Conservation (phyloP, 2,113 vertebrate species). For the Gavia stellata region DNA sequence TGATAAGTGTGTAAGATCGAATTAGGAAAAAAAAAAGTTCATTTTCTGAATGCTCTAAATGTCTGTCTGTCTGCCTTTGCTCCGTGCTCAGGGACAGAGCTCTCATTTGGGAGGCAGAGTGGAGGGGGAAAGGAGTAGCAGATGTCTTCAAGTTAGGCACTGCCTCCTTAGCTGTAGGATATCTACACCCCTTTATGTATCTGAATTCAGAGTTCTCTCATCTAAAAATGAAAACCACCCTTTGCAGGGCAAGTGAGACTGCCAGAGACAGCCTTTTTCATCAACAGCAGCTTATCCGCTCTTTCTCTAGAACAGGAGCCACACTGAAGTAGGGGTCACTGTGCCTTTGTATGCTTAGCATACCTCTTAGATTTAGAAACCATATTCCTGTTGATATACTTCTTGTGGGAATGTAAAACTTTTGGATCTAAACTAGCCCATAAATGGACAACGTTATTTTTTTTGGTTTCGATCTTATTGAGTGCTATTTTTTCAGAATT, state of each 20-base stretch:
- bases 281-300: neutral
- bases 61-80: neutral
- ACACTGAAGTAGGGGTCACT: neutral
- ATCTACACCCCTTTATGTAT: neutral
- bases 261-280: neutral
- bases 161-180: neutral
- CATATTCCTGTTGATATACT: rapidly evolving
- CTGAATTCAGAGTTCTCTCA: neutral
- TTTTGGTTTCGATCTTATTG: neutral
- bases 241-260: neutral
- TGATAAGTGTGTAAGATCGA: neutral
- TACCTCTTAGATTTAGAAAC: neutral
- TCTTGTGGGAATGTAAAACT: neutral
- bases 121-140: neutral
- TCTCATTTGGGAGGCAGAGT: neutral
- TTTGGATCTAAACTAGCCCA: neutral
- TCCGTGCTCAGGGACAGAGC: neutral
- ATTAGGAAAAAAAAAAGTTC: neutral
- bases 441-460: neutral
- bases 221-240: neutral
- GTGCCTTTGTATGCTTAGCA: neutral
- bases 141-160: neutral
- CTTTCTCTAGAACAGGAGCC: neutral
- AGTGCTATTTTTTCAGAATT: neutral
- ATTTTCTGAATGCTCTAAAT: neutral